These are phyloP conservation scores for Anthopleura sola DNA, from an alignment of 64 coral and sea anemone species.

Conservation along the genomic window DNA sequence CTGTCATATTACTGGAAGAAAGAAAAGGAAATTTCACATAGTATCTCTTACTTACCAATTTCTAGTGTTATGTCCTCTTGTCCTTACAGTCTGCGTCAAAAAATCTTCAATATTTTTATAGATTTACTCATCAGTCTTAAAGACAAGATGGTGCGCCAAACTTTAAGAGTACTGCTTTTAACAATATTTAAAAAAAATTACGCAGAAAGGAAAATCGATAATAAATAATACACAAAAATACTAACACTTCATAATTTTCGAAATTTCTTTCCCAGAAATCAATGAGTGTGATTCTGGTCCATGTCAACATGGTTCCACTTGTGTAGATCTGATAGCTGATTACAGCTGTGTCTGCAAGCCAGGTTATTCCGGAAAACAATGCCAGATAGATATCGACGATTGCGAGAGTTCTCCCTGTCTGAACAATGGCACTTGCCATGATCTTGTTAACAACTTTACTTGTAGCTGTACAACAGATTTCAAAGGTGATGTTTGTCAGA, in stretches of 20 bases:
- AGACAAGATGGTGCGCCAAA: too few relatives aligned
- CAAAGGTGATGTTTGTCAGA: conserved; percentile 42
- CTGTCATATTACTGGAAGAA: too few relatives aligned
- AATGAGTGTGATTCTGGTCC: conserved; percentile 62
- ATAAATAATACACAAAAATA: background rate
- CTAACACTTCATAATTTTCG: background rate
- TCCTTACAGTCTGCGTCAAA: too few relatives aligned
- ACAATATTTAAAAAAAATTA: too few relatives aligned
- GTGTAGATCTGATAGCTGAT: conserved; percentile 46
- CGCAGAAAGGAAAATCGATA: too few relatives aligned
- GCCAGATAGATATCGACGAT: conserved; percentile 63
- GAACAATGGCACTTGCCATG: conserved; percentile 62
- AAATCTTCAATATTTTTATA: too few relatives aligned
- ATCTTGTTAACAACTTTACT: conserved; percentile 57
- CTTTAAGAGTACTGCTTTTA: too few relatives aligned
- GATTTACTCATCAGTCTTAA: too few relatives aligned
- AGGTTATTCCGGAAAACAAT: conserved; percentile 58
- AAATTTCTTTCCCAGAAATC: conserved; percentile 36
- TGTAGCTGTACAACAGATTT: conserved; percentile 61
- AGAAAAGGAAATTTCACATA: too few relatives aligned
- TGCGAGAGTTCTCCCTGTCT: conserved; percentile 66
- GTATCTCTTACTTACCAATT: too few relatives aligned
- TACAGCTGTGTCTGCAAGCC: conserved; percentile 38
- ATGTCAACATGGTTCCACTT: conserved; percentile 43
- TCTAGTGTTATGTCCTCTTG: too few relatives aligned